Percentiles rank a stretch among this genome's conserved stretches.
These are phyloP conservation scores for Drosophila kambysellisi DNA, from an alignment of 2,888 invertebrate genomes.

Conservation along the genomic window DNA sequence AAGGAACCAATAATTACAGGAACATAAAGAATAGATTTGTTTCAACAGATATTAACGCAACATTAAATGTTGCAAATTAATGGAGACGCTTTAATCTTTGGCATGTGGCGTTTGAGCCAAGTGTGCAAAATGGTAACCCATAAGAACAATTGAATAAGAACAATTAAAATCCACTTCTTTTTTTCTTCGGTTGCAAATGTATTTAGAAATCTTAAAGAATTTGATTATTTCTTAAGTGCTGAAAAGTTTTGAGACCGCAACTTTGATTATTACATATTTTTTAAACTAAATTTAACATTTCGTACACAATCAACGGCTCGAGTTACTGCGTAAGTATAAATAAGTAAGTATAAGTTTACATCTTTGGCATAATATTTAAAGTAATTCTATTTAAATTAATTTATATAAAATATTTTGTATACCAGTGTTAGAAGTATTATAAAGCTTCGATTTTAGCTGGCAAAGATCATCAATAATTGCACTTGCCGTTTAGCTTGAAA, in stretches of 20 bases:
- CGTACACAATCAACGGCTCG: too few relatives aligned
- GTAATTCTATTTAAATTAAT: not conserved
- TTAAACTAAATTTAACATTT: not conserved
- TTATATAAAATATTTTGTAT: not conserved
- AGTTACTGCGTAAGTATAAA: not conserved
- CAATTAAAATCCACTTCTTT: constrained; percentile 13
- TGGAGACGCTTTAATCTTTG: too few relatives aligned
- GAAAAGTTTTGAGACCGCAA: not conserved
- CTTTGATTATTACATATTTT: not conserved
- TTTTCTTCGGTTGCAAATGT: not conserved
- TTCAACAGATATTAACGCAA: too few relatives aligned
- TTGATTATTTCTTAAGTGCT: not conserved
- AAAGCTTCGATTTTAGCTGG: not conserved
- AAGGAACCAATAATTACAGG: too few relatives aligned
- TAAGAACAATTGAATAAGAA: not conserved
- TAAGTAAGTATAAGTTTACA: not conserved
- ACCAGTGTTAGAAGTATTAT: not conserved
- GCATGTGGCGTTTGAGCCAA: too few relatives aligned
- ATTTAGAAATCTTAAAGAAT: not conserved
- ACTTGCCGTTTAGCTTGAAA: not conserved
- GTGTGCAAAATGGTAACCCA: not conserved
- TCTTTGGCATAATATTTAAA: not conserved
- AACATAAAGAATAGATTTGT: too few relatives aligned
- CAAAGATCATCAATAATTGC: not conserved
- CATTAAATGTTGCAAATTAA: not conserved